These are phyloP conservation scores for Halcyon leucocephala DNA, from an alignment of 2,797 vertebrate species.

Conservation along the genomic window DNA sequence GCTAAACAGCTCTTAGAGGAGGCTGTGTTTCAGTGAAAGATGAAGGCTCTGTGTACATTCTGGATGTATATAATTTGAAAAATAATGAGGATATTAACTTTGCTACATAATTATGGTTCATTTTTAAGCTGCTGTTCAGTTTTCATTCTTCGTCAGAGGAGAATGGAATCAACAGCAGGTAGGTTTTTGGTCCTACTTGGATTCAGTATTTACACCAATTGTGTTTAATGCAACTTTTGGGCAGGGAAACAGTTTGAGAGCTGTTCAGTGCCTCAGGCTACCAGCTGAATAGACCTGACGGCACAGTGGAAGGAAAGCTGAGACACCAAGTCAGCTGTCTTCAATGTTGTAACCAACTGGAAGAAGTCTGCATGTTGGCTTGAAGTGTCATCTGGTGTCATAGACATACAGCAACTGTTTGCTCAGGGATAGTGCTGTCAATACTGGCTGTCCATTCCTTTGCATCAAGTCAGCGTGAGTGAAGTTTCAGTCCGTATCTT, in stretches of 20 bases:
- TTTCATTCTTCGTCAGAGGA: neutral
- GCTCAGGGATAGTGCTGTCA: neutral
- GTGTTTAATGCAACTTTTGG: slow-evolving; percentile 2
- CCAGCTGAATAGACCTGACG: slow-evolving; percentile 19
- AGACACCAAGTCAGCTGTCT: neutral
- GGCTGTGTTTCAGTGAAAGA: neutral
- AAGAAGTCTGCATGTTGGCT: neutral
- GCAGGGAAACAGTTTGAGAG: slow-evolving; percentile 2
- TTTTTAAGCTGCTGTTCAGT: neutral
- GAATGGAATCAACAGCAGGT: neutral
- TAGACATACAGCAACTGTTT: neutral
- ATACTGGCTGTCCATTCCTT: neutral
- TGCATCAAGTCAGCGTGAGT: neutral
- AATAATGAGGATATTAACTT: neutral
- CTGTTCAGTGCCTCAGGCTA: neutral
- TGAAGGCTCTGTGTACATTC: neutral
- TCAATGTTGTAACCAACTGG: neutral
- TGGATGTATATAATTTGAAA: slow-evolving; percentile 1
- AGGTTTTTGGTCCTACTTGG: neutral
- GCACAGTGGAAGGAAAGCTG: neutral
- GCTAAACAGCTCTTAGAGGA: neutral
- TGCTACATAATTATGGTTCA: neutral
- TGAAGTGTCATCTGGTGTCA: neutral
- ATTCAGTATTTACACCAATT: neutral
- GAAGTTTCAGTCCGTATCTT: neutral